Evolutionary conservation across 2,113 vertebrate genomes (phyloP).

Genomic region (Ariopsis seemanni): DNA sequence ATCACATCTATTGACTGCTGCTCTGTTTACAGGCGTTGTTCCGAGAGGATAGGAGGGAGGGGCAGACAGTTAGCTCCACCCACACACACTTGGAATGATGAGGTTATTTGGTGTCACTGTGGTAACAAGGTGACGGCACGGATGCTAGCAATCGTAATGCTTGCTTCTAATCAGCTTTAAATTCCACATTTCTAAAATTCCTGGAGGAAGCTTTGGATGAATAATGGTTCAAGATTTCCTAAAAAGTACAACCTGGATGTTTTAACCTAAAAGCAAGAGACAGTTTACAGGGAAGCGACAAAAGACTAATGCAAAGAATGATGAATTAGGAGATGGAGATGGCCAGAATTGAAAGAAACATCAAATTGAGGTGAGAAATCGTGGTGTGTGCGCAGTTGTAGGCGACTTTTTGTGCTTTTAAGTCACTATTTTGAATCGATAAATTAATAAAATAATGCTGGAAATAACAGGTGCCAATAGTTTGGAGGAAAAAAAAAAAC

Average conservation of each 20-base stretch:
- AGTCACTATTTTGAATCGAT: too few species aligned
- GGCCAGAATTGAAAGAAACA: neutral
- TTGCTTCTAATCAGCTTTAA: neutral
- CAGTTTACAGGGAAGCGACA: neutral
- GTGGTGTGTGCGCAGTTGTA: too few species aligned
- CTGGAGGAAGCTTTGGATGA: neutral
- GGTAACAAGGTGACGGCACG: neutral
- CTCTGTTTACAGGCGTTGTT: slow-evolving; percentile 38
- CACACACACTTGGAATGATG: neutral
- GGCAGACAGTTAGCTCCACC: neutral
- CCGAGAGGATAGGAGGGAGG: neutral
- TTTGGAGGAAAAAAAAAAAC: too few species aligned
- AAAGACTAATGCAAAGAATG: neutral
- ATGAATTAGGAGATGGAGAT: neutral
- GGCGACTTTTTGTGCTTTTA: too few species aligned
- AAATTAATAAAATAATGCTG: too few species aligned
- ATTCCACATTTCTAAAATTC: neutral
- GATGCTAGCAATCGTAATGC: neutral
- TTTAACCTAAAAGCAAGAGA: neutral
- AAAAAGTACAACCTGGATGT: neutral
- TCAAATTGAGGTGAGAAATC: too few species aligned
- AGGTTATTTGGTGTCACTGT: neutral
- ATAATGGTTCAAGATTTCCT: neutral
- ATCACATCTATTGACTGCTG: slow-evolving; percentile 51
- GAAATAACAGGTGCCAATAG: too few species aligned